Evolutionary conservation across 2,797 vertebrate genomes (phyloP).

Genomic region (Anolis apletophallus): DNA sequence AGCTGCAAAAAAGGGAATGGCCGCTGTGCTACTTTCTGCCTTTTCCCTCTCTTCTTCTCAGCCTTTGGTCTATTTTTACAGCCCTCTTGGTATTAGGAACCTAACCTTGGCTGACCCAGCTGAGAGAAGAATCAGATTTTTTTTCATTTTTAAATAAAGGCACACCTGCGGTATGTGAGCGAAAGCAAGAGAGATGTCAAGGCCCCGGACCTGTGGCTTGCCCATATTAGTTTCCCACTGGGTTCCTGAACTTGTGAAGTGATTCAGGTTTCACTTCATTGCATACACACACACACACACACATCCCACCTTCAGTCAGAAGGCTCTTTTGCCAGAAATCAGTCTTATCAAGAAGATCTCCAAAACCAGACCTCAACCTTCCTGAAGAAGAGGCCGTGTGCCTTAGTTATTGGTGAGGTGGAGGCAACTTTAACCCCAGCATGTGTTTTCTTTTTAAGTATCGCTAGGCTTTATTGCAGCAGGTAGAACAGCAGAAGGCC

Average conservation of each 20-base stretch:
- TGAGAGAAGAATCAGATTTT: background rate
- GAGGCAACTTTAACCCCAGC: background rate
- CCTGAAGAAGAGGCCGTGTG: background rate
- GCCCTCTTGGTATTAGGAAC: background rate
- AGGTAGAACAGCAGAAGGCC: background rate
- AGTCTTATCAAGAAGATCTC: background rate
- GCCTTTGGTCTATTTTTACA: slow-evolving; percentile 23
- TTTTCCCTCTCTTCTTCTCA: background rate
- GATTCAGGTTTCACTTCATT: background rate
- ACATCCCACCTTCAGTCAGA: too few relatives aligned
- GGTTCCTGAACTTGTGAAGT: background rate
- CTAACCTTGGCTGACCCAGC: background rate
- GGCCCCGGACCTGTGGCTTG: background rate
- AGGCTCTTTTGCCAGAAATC: background rate
- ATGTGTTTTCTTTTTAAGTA: background rate
- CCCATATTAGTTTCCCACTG: background rate
- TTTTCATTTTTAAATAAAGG: background rate
- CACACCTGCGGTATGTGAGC: too few relatives aligned
- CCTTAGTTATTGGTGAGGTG: background rate
- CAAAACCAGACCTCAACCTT: background rate
- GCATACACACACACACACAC: too few relatives aligned
- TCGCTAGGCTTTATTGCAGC: background rate
- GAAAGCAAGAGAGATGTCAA: background rate
- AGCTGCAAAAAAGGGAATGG: background rate
- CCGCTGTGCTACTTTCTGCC: too few relatives aligned